A percentile compares a stretch with the other conserved stretches of the same genome.
Conservation (phyloP, 2,888 invertebrate species). For the Sarcophaga caerulescens region DNA sequence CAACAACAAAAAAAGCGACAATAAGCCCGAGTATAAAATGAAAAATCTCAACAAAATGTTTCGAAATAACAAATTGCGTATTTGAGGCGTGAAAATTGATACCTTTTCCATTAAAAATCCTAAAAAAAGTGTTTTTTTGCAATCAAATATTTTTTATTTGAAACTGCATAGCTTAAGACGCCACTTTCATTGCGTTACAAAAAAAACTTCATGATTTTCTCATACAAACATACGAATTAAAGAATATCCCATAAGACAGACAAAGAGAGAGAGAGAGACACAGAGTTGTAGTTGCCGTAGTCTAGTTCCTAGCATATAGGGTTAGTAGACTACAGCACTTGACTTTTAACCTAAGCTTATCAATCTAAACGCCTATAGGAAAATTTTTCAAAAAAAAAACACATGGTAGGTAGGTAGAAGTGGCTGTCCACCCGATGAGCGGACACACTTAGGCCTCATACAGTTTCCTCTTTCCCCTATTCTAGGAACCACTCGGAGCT, state of each 20-base stretch:
- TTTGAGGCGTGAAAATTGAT: conserved; percentile 47
- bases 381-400: no score
- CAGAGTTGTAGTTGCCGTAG: background rate
- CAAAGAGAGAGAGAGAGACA: background rate
- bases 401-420: no score
- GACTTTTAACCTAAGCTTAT: no score
- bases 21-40: background rate
- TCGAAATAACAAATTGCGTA: conserved; percentile 13
- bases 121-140: background rate
- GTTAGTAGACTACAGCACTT: no score
- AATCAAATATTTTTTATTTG: background rate
- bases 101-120: background rate
- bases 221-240: no score
- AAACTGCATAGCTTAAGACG: background rate
- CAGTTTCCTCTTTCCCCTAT: no score
- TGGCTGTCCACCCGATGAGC: no score
- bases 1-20: background rate
- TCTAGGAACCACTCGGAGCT: no score
- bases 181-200: background rate
- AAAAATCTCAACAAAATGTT: conserved; percentile 4
- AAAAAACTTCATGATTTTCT: background rate
- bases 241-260: no score
- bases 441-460: no score
- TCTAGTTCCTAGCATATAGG: background rate
- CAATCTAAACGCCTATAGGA: no score